Conservation (phyloP, 2,113 vertebrate species). For the Tinamus guttatus region DNA sequence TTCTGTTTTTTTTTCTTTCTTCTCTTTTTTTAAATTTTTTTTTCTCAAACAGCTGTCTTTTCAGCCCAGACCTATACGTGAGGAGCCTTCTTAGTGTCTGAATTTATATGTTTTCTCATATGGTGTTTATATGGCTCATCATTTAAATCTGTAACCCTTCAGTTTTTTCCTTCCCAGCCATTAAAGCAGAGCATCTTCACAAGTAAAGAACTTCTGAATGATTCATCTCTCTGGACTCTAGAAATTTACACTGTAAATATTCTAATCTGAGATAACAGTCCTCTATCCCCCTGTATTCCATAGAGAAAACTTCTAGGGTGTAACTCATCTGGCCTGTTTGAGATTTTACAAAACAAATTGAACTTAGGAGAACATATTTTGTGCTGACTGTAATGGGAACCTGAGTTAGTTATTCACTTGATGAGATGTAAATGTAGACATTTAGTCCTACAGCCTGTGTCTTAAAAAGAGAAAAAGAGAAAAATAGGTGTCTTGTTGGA, state of each 20-base stretch:
- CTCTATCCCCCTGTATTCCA: neutral
- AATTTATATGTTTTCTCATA: neutral
- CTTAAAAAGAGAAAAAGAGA: neutral
- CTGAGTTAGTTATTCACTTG: neutral
- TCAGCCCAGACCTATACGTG: neutral
- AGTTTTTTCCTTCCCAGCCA: neutral
- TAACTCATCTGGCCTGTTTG: neutral
- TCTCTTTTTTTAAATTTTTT: too few species aligned
- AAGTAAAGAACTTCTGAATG: neutral
- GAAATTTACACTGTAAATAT: neutral
- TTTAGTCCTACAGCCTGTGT: neutral
- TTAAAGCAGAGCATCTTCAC: neutral
- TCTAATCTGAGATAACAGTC: neutral
- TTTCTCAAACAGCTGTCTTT: neutral
- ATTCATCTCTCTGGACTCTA: neutral
- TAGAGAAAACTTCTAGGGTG: neutral
- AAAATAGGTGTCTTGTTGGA: neutral
- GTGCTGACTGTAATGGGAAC: neutral
- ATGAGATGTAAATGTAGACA: neutral
- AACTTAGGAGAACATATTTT: conserved; percentile 18
- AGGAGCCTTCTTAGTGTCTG: neutral
- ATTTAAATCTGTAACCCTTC: neutral
- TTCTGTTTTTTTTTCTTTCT: neutral
- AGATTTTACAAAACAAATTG: conserved; percentile 30
- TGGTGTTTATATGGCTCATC: neutral